These are phyloP conservation scores for Leptarthrus brevirostris DNA, from an alignment of 2,888 invertebrate species.

Conservation along the genomic window DNA sequence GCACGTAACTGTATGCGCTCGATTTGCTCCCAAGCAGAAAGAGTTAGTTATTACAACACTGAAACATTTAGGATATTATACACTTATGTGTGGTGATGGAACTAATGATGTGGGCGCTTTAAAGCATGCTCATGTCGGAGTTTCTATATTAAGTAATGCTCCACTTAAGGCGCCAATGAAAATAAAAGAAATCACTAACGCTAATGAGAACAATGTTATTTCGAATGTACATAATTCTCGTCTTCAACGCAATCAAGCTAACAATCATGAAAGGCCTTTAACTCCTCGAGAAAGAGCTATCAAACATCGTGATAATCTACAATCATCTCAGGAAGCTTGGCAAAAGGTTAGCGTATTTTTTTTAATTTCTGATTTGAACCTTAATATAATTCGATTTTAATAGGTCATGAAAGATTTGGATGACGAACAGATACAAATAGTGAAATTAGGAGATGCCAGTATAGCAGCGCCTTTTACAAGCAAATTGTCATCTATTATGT, in stretches of 20 bases:
- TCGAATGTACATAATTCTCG: slow-evolving; percentile 10
- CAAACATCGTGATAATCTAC: slow-evolving; percentile 63
- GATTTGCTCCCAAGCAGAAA: slow-evolving; percentile 99
- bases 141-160: slow-evolving; percentile 87
- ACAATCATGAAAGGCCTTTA: slow-evolving; percentile 58
- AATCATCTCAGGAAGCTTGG: slow-evolving; percentile 61
- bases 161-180: slow-evolving; percentile 71
- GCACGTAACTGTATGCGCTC: slow-evolving; percentile 90
- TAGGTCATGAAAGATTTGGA: slow-evolving; percentile 84
- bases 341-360: slow-evolving; percentile 57
- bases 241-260: slow-evolving; percentile 54
- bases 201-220: slow-evolving; percentile 36
- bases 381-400: background rate
- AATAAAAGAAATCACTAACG: slow-evolving; percentile 43
- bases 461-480: slow-evolving; percentile 99
- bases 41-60: slow-evolving; percentile 92
- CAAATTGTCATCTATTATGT: slow-evolving; percentile 93
- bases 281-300: slow-evolving; percentile 63
- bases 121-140: slow-evolving; percentile 98
- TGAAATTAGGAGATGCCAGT: slow-evolving; percentile 97
- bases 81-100: slow-evolving; percentile 99
- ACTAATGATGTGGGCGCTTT: slow-evolving; percentile 99
- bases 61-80: slow-evolving; percentile 84
- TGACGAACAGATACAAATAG: slow-evolving; percentile 88
- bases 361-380: background rate